Evolutionary conservation across 2,797 vertebrate species (phyloP), one percentile per base, ranked within the genome.

Genomic region (Prunella strophiata): DNA sequence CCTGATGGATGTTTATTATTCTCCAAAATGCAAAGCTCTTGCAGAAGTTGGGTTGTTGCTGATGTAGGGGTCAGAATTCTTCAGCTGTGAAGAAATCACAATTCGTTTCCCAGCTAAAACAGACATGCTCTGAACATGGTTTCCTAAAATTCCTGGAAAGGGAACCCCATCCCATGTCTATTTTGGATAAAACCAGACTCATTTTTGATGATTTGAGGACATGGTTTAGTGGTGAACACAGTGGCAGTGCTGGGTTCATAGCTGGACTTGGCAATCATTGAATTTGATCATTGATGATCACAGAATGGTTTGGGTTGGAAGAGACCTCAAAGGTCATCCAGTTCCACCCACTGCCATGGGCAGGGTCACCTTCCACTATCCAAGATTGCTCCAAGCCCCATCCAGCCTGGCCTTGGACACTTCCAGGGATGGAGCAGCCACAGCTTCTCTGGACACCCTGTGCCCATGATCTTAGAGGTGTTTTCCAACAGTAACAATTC

Each of bases 311-410:
- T 40, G 61, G 14, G 47, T 57, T n/a, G 23, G 65, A 45, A 70
- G 11, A 5, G n/a, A 26, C 13, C 4, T 62, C 4, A 13, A 13
- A 50, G 4, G 30, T 38, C 34, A 48, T 11, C 23, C 29, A 13
- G 11, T 43, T n/a, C 11, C 63, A 42, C 7, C 21, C 43, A 1
- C 4, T 61, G 13, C 6, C 16, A 9, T 7, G 11, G 21, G 1
- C 34, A 88, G 36, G 42, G 42, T 29, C 19, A 43, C 1, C 2
- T 62, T 7, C 55, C 32, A 50, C 27, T 7, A 2, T 9, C 13
- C 36, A 36, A 57, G 50, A 11, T 0, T 17, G 42, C 16, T 89
- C 63, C 71, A 81, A 61, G 6, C 12, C 18, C 21, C 0, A 0
- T 27, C 30, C 34, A 50, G 0, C 19, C 36, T n/a, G 55, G 19